Conservation (phyloP, 2,113 vertebrate species). For the Rhinopomastus cyanomelas region DNA sequence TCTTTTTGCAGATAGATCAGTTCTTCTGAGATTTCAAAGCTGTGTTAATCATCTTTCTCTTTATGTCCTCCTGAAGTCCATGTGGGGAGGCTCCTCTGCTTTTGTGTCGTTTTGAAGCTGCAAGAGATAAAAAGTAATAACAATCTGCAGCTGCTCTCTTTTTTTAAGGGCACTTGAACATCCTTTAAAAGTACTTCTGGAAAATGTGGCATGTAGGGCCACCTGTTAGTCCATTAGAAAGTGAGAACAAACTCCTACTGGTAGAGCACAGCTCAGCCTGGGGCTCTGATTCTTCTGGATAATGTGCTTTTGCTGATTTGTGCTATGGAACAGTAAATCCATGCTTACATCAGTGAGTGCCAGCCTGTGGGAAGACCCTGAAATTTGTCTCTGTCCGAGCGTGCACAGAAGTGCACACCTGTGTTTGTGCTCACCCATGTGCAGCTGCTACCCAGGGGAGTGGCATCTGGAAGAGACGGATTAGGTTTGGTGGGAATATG, state of each 20-base stretch:
- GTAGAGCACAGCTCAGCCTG: background rate
- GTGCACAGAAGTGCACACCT: background rate
- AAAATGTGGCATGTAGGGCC: background rate
- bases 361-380: background rate
- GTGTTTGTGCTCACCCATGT: background rate
- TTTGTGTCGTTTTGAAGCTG: background rate
- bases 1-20: background rate
- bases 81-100: background rate
- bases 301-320: background rate
- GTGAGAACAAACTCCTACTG: background rate
- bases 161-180: background rate
- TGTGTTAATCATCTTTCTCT: background rate
- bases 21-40: background rate
- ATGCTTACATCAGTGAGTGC: background rate
- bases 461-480: background rate
- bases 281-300: background rate
- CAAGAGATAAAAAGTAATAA: constrained; percentile 1
- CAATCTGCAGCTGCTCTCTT: background rate
- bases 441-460: background rate
- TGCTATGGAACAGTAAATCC: background rate
- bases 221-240: constrained; percentile 45
- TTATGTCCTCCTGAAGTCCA: background rate
- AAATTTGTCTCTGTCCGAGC: background rate
- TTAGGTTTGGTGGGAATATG: background rate
- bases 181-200: constrained; percentile 32